Base-by-base conservation (phyloP, 2,888 invertebrate genomes). In the Polyploca ridens region DNA sequence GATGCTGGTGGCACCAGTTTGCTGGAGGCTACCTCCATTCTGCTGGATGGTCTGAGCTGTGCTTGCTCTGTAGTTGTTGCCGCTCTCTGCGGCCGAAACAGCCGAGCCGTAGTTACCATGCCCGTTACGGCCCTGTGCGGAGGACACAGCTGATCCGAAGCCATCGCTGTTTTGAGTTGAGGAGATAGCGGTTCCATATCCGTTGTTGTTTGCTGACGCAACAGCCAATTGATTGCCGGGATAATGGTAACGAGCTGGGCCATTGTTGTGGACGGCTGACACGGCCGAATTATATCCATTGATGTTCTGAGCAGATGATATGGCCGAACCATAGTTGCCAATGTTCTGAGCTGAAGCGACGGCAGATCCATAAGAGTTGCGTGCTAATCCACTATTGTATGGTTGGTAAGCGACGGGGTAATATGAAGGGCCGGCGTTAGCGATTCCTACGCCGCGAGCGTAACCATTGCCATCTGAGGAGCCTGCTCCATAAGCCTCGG, bases 381-480 rank as follows among this genome's bases (percentile, higher is more conserved):
- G 77, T 33, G 75, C 76, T 27, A 80, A 65, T 5, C 67, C 74
- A 58, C 69, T 78, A 70, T 81, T 73, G 67, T 76, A 75, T 65
- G 65, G 63, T 65, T 68, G 75, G 65, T 75, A 73, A n/a, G 68
- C 62, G 33, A 68, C 41, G 13, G 75, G 64, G 66, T 74, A 70
- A 66, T 74, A 5, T 14, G 46, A 63, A 16, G 85, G 86, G 16
- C 81, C 84, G 0, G 86, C 76, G 65, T 83, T 79, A 35, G 92
- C 90, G 49, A 84, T 77, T 62, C 91, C 92, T 1, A 89, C 77
- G 6, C 93, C 92, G 16, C 82, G 82, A 11, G 90, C 89, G 70
- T 75, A 87, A 14, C 71, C 72, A 59, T 79, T 78, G 58, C 84
- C 85, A 59, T 78, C 76, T 44, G 76, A 57, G 7, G 77, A 69